Conservation (phyloP, 64 coral and sea anemone genomes). For the Dendrophyllia cribrosa region DNA sequence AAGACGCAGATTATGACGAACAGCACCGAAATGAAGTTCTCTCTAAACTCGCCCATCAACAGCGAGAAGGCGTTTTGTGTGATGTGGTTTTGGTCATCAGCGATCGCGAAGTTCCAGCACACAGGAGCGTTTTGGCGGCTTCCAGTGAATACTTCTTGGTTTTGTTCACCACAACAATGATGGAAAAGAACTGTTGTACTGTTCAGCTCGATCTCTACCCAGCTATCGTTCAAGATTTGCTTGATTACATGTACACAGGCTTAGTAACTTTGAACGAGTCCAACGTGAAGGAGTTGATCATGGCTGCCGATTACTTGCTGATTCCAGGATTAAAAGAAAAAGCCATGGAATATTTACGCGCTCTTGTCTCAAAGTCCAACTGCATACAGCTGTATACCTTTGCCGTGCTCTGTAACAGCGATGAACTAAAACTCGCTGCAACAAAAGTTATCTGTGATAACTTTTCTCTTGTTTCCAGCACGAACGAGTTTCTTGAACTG, state of each 20-base stretch:
- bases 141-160: constrained; percentile 53
- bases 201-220: constrained; percentile 15
- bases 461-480: constrained; percentile 37
- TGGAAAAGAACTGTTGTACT: constrained; percentile 20
- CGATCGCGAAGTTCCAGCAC: constrained; percentile 25
- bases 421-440: background rate
- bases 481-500: constrained; percentile 19
- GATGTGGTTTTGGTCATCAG: constrained; percentile 34
- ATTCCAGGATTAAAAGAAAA: constrained; percentile 39
- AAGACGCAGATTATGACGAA: background rate
- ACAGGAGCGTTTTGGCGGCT: constrained; percentile 56
- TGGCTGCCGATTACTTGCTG: constrained; percentile 59
- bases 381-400: constrained; percentile 13
- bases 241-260: constrained; percentile 58
- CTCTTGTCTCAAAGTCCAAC: background rate
- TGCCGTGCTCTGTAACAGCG: constrained; percentile 12
- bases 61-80: constrained; percentile 31
- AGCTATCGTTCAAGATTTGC: constrained; percentile 20
- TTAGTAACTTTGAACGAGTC: background rate
- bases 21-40: background rate
- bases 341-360: background rate
- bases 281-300: constrained; percentile 28
- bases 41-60: background rate
- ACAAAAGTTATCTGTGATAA: constrained; percentile 27
- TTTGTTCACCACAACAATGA: constrained; percentile 64